Evolutionary conservation across 2,113 vertebrate genomes (phyloP), one percentile per base, ranked within the genome.

Genomic region (Alosa alosa): DNA sequence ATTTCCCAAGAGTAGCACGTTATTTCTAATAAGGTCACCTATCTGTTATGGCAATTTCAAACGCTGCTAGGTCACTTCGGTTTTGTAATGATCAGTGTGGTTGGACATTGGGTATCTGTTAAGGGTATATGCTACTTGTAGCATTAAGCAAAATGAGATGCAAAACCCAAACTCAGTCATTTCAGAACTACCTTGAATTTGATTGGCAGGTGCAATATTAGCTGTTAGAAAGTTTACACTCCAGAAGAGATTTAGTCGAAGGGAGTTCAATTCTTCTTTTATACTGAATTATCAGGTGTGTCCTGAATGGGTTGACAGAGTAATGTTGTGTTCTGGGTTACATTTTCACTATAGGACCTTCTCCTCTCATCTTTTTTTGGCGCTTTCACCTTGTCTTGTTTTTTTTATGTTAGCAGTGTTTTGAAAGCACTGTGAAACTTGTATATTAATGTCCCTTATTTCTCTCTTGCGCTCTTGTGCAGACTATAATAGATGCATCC

Each of bases 401-500:
- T 72, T 72, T 84, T 60, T 85, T 47, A 78, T 78, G 72, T 78
- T 78, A 31, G 72, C 72, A 78, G 72, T 78, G 72, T 89, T 89
- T 89, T 86, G 83, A 90, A 81, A 86, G 86, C 82, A 88, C 85
- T 78, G 46, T 84, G 45, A 83, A 86, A 87, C 82, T 81, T 90
- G 87, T 90, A 75, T 83, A 88, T 84, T 86, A 81, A 84, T 87
- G 81, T 88, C 90, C 90, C 86, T 82, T 91, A 91, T 88, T 91
- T 84, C 86, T 89, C 88, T 90, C 88, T 87, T 81, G 84, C 88
- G 88, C 88, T 90, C 87, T 93, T 89, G 89, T 90, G 90, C 90
- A 90, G 93, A 89, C 88, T 88, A 84, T 86, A 88, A 83, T 87
- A 88, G 88, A 93, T 92, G 88, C 91, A 90, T 94, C 90, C 88